These are phyloP conservation scores for Oxyruncus cristatus DNA, from an alignment of 2,113 vertebrate genomes.

Conservation along the genomic window DNA sequence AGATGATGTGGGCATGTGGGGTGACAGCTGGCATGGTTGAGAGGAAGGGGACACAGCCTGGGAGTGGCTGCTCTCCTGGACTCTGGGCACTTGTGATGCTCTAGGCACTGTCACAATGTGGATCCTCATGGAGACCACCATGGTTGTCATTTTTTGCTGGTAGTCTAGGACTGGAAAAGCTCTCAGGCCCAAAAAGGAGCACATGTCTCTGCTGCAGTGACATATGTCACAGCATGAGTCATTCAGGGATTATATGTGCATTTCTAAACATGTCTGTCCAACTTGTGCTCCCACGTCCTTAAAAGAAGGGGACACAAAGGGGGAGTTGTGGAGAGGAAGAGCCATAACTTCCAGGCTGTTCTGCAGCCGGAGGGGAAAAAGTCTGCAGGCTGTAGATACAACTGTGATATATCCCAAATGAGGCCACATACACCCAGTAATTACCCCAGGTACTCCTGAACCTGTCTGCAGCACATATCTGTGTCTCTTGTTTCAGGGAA, in stretches of 20 bases:
- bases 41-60: not conserved
- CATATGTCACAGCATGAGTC: constrained; percentile 20
- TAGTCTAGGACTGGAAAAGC: not conserved
- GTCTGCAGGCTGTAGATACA: not conserved
- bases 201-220: not conserved
- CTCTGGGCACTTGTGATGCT: not conserved
- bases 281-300: not conserved
- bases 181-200: not conserved
- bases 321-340: not conserved
- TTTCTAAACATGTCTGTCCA: constrained; percentile 5
- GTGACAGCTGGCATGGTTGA: not conserved
- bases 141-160: not conserved
- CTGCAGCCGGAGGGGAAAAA: not conserved
- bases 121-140: not conserved
- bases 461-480: not conserved
- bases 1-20: accelerated
- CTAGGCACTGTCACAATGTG: not conserved
- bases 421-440: not conserved
- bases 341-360: not conserved
- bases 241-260: not conserved
- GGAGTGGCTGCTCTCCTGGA: not conserved
- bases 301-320: not conserved
- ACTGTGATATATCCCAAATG: not conserved
- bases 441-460: not conserved
- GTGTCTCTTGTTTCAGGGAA: not conserved